These are phyloP conservation scores for Neolamprologus toae DNA, from an alignment of 2,113 vertebrate species.

Conservation along the genomic window DNA sequence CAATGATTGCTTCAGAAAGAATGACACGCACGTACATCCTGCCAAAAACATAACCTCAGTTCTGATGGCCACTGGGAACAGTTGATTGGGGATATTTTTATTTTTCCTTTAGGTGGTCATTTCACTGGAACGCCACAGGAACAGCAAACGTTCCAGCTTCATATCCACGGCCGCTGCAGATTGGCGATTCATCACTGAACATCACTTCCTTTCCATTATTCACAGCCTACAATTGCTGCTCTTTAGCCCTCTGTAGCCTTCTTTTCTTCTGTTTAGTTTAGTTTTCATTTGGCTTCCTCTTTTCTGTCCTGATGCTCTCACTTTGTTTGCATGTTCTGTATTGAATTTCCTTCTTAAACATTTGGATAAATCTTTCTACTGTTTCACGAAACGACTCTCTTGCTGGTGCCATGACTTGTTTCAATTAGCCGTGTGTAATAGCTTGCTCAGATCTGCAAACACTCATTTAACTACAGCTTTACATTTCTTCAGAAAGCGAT, in stretches of 20 bases:
- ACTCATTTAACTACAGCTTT: background rate
- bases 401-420: background rate
- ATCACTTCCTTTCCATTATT: background rate
- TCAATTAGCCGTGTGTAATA: background rate
- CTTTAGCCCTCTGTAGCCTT: background rate
- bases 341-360: background rate
- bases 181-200: background rate
- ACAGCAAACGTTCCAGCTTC: background rate
- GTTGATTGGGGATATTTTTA: background rate
- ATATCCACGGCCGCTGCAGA: rapidly evolving
- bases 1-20: background rate
- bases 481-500: background rate
- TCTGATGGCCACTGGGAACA: background rate
- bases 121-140: background rate
- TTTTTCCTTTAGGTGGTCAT: background rate
- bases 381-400: background rate
- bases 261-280: background rate
- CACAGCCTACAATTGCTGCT: background rate
- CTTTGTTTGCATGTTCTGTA: background rate
- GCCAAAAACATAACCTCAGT: background rate
- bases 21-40: background rate
- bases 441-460: background rate
- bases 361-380: background rate
- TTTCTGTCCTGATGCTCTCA: background rate
- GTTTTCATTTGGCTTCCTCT: background rate